Percentiles rank a stretch among this genome's conserved stretches.
phyloP scores from a whole-genome alignment of 2,888 invertebrate genomes.

The Schizotus pectinicornis region DNA sequence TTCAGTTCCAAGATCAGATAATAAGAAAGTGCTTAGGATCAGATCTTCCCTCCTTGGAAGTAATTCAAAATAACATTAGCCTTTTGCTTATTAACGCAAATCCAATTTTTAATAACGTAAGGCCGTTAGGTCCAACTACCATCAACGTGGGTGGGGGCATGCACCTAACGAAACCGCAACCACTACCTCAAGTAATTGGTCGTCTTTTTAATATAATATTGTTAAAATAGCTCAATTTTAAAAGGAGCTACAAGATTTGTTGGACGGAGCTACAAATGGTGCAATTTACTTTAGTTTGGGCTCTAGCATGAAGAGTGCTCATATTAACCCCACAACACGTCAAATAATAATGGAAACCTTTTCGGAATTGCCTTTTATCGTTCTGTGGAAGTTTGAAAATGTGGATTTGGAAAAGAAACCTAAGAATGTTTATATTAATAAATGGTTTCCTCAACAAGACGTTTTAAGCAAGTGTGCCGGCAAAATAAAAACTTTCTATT shows the following conservation, averaged over 20 bases:
- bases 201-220: background rate
- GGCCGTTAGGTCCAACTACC: slow-evolving; percentile 56
- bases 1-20: slow-evolving; percentile 30
- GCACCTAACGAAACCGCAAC: slow-evolving; percentile 52
- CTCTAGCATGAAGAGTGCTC: background rate
- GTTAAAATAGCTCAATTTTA: background rate
- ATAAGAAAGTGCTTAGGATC: slow-evolving; percentile 22
- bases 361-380: slow-evolving; percentile 52
- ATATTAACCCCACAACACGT: background rate
- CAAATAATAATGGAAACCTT: background rate
- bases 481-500: background rate
- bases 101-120: slow-evolving; percentile 48
- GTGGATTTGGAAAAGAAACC: slow-evolving; percentile 43
- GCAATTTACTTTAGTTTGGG: slow-evolving; percentile 8
- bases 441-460: slow-evolving; percentile 56
- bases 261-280: background rate
- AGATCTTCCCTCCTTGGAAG: slow-evolving; percentile 24
- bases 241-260: background rate
- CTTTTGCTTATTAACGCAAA: slow-evolving; percentile 57
- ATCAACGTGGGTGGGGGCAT: slow-evolving; percentile 55
- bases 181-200: slow-evolving; percentile 48
- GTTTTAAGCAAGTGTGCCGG: slow-evolving; percentile 44
- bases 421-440: slow-evolving; percentile 51
- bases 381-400: slow-evolving; percentile 58
- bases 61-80: slow-evolving; percentile 46